phyloP scores from a whole-genome alignment of 1,140 invertebrate species.

The Andricus grossulariae region DNA sequence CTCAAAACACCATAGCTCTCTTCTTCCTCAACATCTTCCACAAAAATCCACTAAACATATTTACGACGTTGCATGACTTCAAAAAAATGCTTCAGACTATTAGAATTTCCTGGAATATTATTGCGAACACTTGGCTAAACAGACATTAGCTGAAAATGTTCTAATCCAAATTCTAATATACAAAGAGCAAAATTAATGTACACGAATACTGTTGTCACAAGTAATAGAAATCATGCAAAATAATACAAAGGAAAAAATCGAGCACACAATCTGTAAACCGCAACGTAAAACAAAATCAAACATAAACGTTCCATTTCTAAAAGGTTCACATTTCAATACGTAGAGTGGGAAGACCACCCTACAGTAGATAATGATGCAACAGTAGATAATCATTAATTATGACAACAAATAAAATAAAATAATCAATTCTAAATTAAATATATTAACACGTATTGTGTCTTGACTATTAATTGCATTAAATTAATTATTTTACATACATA shows the following conservation, averaged over 20 bases:
- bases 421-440: no score
- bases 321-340: conserved; percentile 25
- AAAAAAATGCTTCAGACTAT: background rate
- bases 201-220: no score
- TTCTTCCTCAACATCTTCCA: background rate
- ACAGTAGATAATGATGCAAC: no score
- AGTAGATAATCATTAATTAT: no score
- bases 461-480: no score
- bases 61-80: conserved; percentile 11
- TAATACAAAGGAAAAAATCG: background rate
- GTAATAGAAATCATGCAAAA: conserved; percentile 3
- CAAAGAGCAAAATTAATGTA: no score
- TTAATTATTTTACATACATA: no score
- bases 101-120: background rate
- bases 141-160: background rate
- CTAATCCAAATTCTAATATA: no score
- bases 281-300: background rate
- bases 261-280: background rate
- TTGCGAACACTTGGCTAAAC: background rate
- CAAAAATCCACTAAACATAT: background rate
- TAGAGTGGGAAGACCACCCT: no score
- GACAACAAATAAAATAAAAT: background rate
- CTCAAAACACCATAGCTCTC: background rate
- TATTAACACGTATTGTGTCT: no score
- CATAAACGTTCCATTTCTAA: background rate